These are phyloP conservation scores for Shargacucullia verbasci DNA, from an alignment of 2,888 invertebrate species.

Conservation along the genomic window DNA sequence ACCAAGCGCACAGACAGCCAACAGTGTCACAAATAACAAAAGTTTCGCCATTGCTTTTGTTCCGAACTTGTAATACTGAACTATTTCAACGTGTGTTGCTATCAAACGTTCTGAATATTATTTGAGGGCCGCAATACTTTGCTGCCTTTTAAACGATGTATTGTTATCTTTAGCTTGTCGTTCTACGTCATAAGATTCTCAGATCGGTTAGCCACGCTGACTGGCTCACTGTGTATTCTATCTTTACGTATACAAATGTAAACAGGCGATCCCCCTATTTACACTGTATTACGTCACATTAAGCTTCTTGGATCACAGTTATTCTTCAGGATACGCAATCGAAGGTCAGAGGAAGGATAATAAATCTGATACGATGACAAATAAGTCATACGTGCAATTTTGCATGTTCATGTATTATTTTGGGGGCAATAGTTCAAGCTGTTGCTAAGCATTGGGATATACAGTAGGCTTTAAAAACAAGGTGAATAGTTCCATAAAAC, in stretches of 20 bases:
- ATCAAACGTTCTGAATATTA: conserved; percentile 47
- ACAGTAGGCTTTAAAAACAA: too few relatives aligned
- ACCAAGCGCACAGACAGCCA: conserved; percentile 46
- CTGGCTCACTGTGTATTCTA: conserved; percentile 53
- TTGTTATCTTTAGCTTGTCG: conserved; percentile 62
- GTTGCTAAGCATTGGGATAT: too few relatives aligned
- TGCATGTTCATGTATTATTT: conserved; percentile 20
- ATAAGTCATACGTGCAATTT: conserved; percentile 23
- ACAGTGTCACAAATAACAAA: conserved; percentile 50
- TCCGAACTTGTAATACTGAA: conserved; percentile 3
- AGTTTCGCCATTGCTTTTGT: conserved; percentile 55
- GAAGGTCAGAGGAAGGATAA: conserved; percentile 22
- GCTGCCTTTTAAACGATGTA: conserved; percentile 68
- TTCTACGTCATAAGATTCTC: conserved; percentile 60
- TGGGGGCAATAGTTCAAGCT: too few relatives aligned
- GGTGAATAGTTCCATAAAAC: too few relatives aligned
- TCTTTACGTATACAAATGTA: conserved; percentile 33
- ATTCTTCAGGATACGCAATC: conserved; percentile 4
- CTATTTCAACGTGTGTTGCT: conserved; percentile 32
- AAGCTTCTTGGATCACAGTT: conserved; percentile 12
- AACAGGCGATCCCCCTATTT: conserved; percentile 31
- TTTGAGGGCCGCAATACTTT: conserved; percentile 52
- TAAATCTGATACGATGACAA: conserved; percentile 3
- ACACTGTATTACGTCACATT: conserved; percentile 25
- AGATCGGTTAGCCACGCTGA: conserved; percentile 54